phyloP scores from a whole-genome alignment of 2,888 invertebrate genomes.

The Erpobdella octoculata region DNA sequence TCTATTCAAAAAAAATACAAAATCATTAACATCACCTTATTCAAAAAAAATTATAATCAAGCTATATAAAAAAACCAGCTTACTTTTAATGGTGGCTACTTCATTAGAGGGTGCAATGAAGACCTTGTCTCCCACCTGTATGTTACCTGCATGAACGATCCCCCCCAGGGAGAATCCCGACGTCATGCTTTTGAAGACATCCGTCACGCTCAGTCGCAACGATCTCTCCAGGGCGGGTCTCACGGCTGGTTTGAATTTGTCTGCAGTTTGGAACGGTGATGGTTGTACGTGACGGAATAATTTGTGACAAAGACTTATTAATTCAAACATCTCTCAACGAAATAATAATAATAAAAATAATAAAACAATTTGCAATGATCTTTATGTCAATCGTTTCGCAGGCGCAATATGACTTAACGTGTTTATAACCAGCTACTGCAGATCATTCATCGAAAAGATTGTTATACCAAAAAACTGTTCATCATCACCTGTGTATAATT shows the following conservation, averaged over 20 bases:
- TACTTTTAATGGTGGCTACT: conserved; percentile 70
- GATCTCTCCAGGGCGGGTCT: conserved; percentile 59
- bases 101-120: conserved; percentile 77
- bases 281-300: too few relatives aligned
- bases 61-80: conserved; percentile 13
- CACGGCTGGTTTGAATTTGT: conserved; percentile 43
- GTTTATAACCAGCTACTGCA: too few relatives aligned
- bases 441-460: too few relatives aligned
- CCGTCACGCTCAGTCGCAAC: conserved; percentile 76
- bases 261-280: conserved; percentile 40
- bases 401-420: too few relatives aligned
- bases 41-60: neutral
- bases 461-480: too few relatives aligned
- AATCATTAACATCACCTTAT: neutral
- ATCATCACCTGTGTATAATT: too few relatives aligned
- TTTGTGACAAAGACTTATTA: too few relatives aligned
- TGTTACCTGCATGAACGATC: conserved; percentile 79
- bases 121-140: conserved; percentile 77
- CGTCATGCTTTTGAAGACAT: conserved; percentile 80
- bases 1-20: neutral
- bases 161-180: conserved; percentile 85
- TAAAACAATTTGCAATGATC: too few relatives aligned
- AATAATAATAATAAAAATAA: too few relatives aligned
- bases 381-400: neutral
- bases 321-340: too few relatives aligned